These are phyloP conservation scores for Bradynema listronoti DNA, from an alignment of 1,140 invertebrate genomes.

Conservation along the genomic window DNA sequence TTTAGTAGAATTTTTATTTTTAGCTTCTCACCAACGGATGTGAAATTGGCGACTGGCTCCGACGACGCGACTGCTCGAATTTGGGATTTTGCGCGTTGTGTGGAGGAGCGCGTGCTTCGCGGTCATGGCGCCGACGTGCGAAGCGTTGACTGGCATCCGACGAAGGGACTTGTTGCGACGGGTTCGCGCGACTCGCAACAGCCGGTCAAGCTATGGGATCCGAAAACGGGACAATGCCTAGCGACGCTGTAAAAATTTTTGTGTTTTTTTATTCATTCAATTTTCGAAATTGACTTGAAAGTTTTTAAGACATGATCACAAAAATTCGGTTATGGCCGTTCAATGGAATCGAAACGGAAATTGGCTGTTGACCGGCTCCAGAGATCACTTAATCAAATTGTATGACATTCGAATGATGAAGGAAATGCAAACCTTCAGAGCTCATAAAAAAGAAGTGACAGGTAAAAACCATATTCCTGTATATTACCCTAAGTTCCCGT, in stretches of 20 bases:
- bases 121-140: conserved; percentile 99
- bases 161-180: conserved; percentile 88
- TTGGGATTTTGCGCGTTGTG: conserved; percentile 94
- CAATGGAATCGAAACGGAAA: conserved; percentile 99
- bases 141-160: conserved; percentile 91
- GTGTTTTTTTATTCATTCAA: conserved; percentile 11
- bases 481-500: no score
- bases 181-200: conserved; percentile 99
- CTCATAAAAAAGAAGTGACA: conserved; percentile 96
- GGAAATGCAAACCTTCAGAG: conserved; percentile 91
- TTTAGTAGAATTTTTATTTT: conserved; percentile 16
- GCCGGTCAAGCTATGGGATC: conserved; percentile 98
- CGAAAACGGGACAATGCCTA: conserved; percentile 75
- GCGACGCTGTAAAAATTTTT: conserved; percentile 63
- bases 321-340: conserved; percentile 96
- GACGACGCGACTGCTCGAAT: conserved; percentile 96
- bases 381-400: conserved; percentile 93
- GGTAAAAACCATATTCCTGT: no score
- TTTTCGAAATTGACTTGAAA: conserved; percentile 9
- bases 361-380: conserved; percentile 91
- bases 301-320: conserved; percentile 82
- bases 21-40: conserved; percentile 97
- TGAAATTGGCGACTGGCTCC: conserved; percentile 95
- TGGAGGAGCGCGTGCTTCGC: conserved; percentile 87
- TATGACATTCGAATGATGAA: conserved; percentile 82